These are phyloP conservation scores for Gibbula magus DNA, from an alignment of 2,888 invertebrate species.

Conservation along the genomic window DNA sequence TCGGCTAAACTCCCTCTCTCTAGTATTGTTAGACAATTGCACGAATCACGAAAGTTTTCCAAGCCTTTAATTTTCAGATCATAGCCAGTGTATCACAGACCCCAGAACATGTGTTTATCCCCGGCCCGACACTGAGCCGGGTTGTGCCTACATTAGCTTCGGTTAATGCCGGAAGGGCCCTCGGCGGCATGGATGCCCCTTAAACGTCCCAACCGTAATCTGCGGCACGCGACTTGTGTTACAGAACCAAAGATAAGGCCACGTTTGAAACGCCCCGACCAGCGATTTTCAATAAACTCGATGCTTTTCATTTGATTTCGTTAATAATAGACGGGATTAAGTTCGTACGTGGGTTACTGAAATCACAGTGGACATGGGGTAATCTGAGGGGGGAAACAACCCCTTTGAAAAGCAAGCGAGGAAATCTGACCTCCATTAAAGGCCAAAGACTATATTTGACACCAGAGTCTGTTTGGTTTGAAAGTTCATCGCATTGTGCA, in stretches of 20 bases:
- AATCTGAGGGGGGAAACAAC: background rate
- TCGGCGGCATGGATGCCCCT: background rate
- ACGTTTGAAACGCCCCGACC: background rate
- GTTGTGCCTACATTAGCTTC: slow-evolving; percentile 17
- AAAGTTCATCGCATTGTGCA: slow-evolving; percentile 7
- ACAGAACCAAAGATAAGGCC: slow-evolving; percentile 12
- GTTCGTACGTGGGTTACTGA: background rate
- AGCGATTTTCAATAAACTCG: background rate
- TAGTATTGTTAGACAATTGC: slow-evolving; percentile 10
- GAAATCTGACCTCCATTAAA: background rate
- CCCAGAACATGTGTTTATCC: slow-evolving; percentile 22
- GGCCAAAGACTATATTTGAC: background rate
- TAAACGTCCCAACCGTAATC: background rate
- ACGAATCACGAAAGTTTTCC: slow-evolving; percentile 20
- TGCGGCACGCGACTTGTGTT: slow-evolving; percentile 10
- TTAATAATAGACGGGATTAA: slow-evolving; percentile 1
- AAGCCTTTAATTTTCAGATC: slow-evolving; percentile 25
- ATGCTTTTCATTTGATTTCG: slow-evolving; percentile 4
- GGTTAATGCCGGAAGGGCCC: slow-evolving; percentile 3
- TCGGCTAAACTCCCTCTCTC: background rate
- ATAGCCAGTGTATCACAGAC: slow-evolving; percentile 12
- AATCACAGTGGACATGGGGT: background rate
- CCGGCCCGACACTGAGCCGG: slow-evolving; percentile 2
- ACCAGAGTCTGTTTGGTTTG: background rate
- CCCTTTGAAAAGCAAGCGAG: background rate